Base-by-base conservation (phyloP, 2,888 invertebrate genomes). In the Odontocolon sp. region DNA sequence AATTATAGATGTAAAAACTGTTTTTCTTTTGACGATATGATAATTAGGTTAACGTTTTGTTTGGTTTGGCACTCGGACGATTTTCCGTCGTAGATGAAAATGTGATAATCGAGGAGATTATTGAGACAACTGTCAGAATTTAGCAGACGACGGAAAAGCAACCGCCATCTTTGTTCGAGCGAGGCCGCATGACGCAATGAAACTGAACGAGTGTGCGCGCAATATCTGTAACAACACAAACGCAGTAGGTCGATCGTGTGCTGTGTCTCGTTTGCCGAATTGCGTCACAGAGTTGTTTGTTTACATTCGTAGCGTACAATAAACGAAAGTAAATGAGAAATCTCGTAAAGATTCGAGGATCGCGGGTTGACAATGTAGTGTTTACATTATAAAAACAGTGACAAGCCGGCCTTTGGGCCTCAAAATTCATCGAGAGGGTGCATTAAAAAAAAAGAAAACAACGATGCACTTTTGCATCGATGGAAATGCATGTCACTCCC, bases 261-360 rank as follows among this genome's bases (percentile, higher is more conserved):
- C 31, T 59, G 54, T 61, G 33, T 38, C 16, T 50, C 64, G 59
- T 68, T 61, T 36, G 47, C 33, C 67, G 50, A 63, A 68, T 77
- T 73, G 72, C 72, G 77, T 77, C 77, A 68, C 77, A 36, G 54
- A 8, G 16, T 82, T 82, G 76, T 79, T 75, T 84, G 79, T 74
- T 85, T 72, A 75, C 57, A 66, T 80, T 61, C 63, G 45, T 5
- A 59, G 14, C 9, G 1, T 8, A 1, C 16, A 5, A 6, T 5
- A 56, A 23, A 38, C 2, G 6, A 40, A 14, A 40, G 4, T 40
- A n/a, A 5, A 14, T 77, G 73, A 80, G 57, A 67, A 69, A 69
- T 21, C 31, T 28, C 21, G 79, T 77, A 56, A 16, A 71, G 21
- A 40, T 59, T 59, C 36, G 64, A 3, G 50, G 5, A 11, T 26